phyloP scores from a whole-genome alignment of 2,113 vertebrate species.

The Dipodomys ordii region DNA sequence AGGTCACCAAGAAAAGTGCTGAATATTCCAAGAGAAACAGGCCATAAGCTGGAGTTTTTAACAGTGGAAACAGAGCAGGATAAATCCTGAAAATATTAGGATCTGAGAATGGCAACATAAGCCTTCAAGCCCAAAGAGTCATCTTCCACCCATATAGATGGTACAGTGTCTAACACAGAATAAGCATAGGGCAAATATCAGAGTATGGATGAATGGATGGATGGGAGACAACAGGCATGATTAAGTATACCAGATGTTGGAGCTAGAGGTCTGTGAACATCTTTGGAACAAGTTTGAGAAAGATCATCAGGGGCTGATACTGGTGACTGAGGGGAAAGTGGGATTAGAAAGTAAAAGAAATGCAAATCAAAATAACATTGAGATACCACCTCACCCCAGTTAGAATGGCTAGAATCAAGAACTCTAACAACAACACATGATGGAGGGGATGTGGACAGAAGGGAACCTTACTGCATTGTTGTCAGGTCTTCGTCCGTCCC shows the following conservation, averaged over 20 bases:
- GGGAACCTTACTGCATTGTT: no score
- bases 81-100: neutral
- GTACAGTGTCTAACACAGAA: neutral
- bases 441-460: no score
- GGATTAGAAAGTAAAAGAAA: neutral
- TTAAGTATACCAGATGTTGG: neutral
- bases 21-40: neutral
- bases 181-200: neutral
- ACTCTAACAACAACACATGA: no score
- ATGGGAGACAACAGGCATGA: neutral
- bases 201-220: neutral
- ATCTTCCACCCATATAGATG: neutral
- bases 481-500: no score
- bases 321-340: neutral
- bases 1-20: neutral
- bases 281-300: slow-evolving; percentile 16
- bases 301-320: neutral
- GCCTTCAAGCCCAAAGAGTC: neutral
- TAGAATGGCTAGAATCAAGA: no score
- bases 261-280: neutral
- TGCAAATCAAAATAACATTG: no score
- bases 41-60: neutral
- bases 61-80: neutral
- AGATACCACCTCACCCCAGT: no score
- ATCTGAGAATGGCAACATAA: neutral